A percentile compares a stretch with the other conserved stretches of the same genome.
Evolutionary conservation across 2,113 vertebrate species (phyloP).

Genomic region (Dendropsophus ebraccatus): DNA sequence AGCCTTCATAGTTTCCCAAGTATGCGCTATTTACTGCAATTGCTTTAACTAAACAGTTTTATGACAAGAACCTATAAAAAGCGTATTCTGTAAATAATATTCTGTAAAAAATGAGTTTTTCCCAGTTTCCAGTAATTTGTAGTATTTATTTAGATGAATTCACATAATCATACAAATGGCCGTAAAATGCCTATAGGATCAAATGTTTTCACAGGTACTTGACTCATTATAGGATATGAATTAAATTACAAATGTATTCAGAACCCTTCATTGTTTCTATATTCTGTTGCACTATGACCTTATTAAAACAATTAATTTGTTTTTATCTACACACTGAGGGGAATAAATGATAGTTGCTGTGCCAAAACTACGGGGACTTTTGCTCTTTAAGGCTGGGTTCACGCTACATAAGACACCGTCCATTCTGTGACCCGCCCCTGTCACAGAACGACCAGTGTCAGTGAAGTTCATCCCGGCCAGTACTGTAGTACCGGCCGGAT

Average conservation of each 20-base stretch:
- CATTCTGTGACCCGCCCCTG: no score
- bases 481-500: no score
- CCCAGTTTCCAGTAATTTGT: background rate
- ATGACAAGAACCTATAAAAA: background rate
- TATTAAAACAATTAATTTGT: background rate
- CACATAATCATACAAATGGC: background rate
- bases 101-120: background rate
- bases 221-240: background rate
- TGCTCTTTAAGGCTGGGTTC: no score
- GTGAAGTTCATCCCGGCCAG: no score
- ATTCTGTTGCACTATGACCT: background rate
- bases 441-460: no score
- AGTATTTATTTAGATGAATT: background rate
- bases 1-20: background rate
- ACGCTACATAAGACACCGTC: no score
- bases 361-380: no score
- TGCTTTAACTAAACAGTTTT: conserved; percentile 11
- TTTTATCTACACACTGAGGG: no score
- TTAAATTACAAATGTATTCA: background rate
- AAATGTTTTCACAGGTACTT: background rate
- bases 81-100: no score
- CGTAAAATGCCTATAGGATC: background rate
- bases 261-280: background rate
- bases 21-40: background rate
- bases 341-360: no score